Percentiles rank a stretch among this genome's conserved stretches.
These are phyloP conservation scores for Megastigmus dorsalis DNA, from an alignment of 2,888 invertebrate species.

Conservation along the genomic window DNA sequence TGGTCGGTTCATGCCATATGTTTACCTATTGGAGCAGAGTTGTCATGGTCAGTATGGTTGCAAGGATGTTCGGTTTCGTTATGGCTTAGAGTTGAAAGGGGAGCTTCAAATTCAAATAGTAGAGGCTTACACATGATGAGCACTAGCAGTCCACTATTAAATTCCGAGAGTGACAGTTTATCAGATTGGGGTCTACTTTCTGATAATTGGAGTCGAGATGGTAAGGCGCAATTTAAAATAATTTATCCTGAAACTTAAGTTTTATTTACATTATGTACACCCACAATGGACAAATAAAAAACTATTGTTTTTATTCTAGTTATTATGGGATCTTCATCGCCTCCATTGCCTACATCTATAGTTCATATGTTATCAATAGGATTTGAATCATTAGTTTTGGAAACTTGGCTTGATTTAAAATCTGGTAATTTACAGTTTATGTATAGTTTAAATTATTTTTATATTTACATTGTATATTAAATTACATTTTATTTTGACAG, in stretches of 20 bases:
- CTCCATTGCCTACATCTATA: constrained; percentile 69
- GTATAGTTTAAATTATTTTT: background rate
- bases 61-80: constrained; percentile 78
- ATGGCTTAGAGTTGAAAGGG: constrained; percentile 77
- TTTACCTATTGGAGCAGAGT: constrained; percentile 69
- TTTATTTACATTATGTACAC: constrained; percentile 13
- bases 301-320: constrained; percentile 57
- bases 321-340: constrained; percentile 67
- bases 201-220: constrained; percentile 72
- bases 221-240: too few species aligned
- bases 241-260: too few species aligned
- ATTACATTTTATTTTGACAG: constrained; percentile 62
- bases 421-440: constrained; percentile 71
- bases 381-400: constrained; percentile 79
- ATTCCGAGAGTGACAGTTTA: constrained; percentile 69
- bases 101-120: constrained; percentile 55
- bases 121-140: constrained; percentile 57
- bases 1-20: constrained; percentile 72
- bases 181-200: constrained; percentile 72
- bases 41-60: constrained; percentile 79
- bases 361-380: constrained; percentile 80
- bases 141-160: constrained; percentile 59
- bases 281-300: too few species aligned
- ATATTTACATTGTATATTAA: background rate
- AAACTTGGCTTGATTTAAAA: constrained; percentile 78